phyloP scores from a whole-genome alignment of 1,140 invertebrate genomes.

The Drosophila watanabei region DNA sequence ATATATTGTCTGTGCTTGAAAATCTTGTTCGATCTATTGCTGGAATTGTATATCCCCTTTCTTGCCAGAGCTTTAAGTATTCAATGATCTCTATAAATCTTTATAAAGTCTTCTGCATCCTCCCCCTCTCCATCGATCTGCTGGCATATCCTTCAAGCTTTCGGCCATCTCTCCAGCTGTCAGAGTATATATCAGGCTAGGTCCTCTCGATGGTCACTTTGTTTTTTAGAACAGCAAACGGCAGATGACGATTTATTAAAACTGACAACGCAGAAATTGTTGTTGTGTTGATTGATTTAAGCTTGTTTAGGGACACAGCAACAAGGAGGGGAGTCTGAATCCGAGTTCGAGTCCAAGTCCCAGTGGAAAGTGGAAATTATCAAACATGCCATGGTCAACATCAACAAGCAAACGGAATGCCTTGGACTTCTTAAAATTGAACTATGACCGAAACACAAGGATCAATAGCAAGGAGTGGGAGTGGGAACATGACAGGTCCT shows the following conservation, averaged over 20 bases:
- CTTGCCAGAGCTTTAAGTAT: neutral
- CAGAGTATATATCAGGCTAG: neutral
- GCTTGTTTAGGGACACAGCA: slow-evolving; percentile 33
- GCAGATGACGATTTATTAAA: slow-evolving; percentile 52
- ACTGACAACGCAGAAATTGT: slow-evolving; percentile 43
- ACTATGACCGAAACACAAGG: slow-evolving; percentile 18
- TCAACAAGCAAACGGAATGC: slow-evolving; percentile 34
- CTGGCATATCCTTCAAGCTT: slow-evolving; percentile 4
- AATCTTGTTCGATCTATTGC: neutral
- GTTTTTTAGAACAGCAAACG: slow-evolving; percentile 9
- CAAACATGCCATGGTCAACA: slow-evolving; percentile 47
- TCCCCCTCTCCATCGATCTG: slow-evolving; percentile 8
- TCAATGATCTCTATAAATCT: slow-evolving; percentile 8
- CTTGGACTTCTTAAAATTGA: slow-evolving; percentile 27
- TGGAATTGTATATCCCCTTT: neutral
- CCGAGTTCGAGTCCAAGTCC: neutral
- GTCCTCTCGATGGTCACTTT: slow-evolving; percentile 7
- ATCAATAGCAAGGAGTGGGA: neutral
- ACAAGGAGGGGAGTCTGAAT: neutral
- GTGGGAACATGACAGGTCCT: slow-evolving; percentile 28
- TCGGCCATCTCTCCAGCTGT: slow-evolving; percentile 12
- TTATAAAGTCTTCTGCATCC: neutral
- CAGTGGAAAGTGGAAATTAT: slow-evolving; percentile 47
- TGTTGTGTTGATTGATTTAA: slow-evolving; percentile 59
- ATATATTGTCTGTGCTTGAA: neutral